phyloP scores from a whole-genome alignment of 2,888 invertebrate genomes.

The Cephonodes hylas region DNA sequence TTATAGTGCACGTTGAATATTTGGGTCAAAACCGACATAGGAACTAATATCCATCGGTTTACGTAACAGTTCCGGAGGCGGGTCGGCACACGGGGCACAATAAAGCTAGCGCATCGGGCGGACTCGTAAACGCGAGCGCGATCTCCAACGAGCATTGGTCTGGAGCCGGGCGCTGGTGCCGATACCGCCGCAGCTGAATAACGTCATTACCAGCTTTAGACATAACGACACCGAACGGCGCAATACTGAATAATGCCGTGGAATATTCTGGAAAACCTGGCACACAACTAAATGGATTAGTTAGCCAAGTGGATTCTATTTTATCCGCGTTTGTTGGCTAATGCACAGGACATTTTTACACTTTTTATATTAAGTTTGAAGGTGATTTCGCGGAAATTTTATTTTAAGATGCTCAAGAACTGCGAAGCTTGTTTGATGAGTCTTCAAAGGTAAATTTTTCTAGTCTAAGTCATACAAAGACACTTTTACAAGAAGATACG shows the following conservation, averaged over 20 bases:
- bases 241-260: constrained; percentile 26
- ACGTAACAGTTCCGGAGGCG: background rate
- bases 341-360: background rate
- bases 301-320: constrained; percentile 1
- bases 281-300: constrained; percentile 6
- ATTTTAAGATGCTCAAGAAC: background rate
- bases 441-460: too few species aligned
- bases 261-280: constrained; percentile 24
- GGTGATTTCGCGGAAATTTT: background rate
- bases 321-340: background rate
- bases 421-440: too few species aligned
- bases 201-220: constrained; percentile 42
- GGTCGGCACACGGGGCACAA: constrained; percentile 18
- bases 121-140: constrained; percentile 30
- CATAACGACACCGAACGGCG: constrained; percentile 28
- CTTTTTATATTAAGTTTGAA: background rate
- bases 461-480: too few species aligned
- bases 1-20: constrained; percentile 1
- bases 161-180: constrained; percentile 32
- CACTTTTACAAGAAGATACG: too few species aligned
- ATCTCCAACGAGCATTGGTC: constrained; percentile 35
- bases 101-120: constrained; percentile 21
- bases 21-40: constrained; percentile 4
- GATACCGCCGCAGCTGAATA: constrained; percentile 35
- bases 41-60: constrained; percentile 11